Conservation (phyloP, 2,797 vertebrate species). For the Cetoscarus ocellatus region DNA sequence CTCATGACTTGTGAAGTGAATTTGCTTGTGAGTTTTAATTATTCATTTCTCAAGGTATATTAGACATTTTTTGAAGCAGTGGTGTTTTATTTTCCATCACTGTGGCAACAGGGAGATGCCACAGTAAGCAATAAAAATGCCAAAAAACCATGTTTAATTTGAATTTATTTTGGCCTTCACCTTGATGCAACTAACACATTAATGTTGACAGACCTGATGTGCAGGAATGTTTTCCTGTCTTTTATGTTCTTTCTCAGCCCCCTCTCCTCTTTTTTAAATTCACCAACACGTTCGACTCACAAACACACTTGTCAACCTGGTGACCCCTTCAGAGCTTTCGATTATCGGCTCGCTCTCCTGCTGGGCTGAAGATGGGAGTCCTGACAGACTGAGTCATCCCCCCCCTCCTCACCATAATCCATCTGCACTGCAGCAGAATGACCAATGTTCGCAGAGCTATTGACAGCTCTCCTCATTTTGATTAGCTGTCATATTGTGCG, state of each 20-base stretch:
- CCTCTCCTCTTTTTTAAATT: conserved; percentile 34
- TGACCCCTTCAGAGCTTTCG: conserved; percentile 69
- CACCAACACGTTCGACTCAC: conserved; percentile 47
- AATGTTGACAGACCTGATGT: too few species aligned
- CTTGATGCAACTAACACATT: too few species aligned
- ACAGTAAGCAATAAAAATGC: too few species aligned
- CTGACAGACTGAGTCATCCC: conserved; percentile 58
- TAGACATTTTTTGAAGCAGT: too few species aligned
- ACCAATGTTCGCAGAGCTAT: conserved; percentile 55
- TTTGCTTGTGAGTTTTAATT: too few species aligned
- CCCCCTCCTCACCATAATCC: conserved; percentile 36
- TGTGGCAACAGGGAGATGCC: too few species aligned
- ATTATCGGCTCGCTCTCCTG: conserved; percentile 69
- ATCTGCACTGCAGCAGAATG: conserved; percentile 67
- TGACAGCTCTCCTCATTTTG: conserved; percentile 52
- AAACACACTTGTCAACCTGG: conserved; percentile 56
- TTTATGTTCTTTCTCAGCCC: conserved; percentile 1
- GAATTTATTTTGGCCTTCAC: too few species aligned
- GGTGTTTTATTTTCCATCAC: too few species aligned
- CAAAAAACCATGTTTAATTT: too few species aligned
- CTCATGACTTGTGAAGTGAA: too few species aligned
- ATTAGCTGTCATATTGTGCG: conserved; percentile 54
- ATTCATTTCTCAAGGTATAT: too few species aligned
- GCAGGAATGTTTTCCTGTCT: background rate
- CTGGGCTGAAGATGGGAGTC: conserved; percentile 67